Conservation (phyloP, 2,888 invertebrate species). For the Oscheius onirici region DNA sequence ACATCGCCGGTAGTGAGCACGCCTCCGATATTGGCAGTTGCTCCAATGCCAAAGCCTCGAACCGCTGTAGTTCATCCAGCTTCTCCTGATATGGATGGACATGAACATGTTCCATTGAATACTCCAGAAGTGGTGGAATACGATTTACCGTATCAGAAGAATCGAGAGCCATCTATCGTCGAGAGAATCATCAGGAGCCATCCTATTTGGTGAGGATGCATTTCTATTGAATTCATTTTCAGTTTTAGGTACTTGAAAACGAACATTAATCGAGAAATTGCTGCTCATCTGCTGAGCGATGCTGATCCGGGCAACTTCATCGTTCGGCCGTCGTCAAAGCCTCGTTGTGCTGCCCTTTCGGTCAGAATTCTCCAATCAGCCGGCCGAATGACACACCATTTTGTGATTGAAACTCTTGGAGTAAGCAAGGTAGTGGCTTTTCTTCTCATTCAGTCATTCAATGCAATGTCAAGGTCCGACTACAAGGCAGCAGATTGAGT, state of each 20-base stretch:
- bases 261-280: not conserved
- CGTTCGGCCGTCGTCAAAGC: slow-evolving; percentile 3
- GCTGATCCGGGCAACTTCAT: slow-evolving; percentile 15
- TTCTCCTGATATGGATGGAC: too few species aligned
- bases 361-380: slow-evolving; percentile 6
- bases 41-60: too few species aligned
- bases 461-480: slow-evolving; percentile 1
- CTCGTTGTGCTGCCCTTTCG: slow-evolving; percentile 12
- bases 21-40: too few species aligned
- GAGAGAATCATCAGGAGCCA: slow-evolving; percentile 7
- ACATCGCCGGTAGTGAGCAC: too few species aligned
- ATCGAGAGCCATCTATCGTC: not conserved
- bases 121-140: too few species aligned
- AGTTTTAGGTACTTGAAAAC: slow-evolving; percentile 9
- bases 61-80: too few species aligned
- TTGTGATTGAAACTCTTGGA: slow-evolving; percentile 5
- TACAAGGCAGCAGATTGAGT: not conserved
- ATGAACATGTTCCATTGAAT: too few species aligned
- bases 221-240: too few species aligned
- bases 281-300: slow-evolving; percentile 1
- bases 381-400: slow-evolving; percentile 11
- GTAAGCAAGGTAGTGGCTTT: not conserved
- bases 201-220: slow-evolving; percentile 9
- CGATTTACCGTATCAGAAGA: too few species aligned
- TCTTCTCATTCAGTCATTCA: not conserved